Percentiles rank a stretch among this genome's conserved stretches.
Conservation (phyloP, 2,113 vertebrate genomes). For the Nettapus auritus region DNA sequence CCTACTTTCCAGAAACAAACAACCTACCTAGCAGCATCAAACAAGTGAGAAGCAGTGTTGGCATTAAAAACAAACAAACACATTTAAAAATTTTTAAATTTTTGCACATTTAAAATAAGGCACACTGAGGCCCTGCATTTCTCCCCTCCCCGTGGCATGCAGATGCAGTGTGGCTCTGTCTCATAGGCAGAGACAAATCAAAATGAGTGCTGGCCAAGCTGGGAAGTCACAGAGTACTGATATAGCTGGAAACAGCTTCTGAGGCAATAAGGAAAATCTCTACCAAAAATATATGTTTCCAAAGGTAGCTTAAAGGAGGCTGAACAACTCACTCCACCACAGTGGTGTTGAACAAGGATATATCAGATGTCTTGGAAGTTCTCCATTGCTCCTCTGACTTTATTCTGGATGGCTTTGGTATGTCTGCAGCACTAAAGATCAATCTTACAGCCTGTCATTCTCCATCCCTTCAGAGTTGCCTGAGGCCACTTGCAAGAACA, state of each 20-base stretch:
- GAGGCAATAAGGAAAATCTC: not conserved
- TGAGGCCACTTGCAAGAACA: constrained; percentile 34
- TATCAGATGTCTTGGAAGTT: not conserved
- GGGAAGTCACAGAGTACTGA: not conserved
- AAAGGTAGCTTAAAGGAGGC: not conserved
- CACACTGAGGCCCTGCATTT: accelerated
- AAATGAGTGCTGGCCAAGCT: accelerated
- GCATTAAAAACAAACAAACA: not conserved
- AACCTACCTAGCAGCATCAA: not conserved
- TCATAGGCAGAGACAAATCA: not conserved
- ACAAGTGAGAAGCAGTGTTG: accelerated
- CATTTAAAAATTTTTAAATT: too few relatives aligned
- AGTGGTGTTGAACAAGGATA: accelerated
- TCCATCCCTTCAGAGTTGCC: not conserved
- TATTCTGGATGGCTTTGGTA: not conserved
- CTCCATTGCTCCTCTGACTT: not conserved
- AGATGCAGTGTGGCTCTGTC: not conserved
- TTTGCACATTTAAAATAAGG: not conserved
- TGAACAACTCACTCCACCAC: not conserved
- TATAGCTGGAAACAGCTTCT: not conserved
- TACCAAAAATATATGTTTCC: not conserved
- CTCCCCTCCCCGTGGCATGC: accelerated
- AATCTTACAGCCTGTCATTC: constrained; percentile 59
- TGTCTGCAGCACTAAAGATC: constrained; percentile 20
- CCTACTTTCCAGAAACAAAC: not conserved